Evolutionary conservation across 2,113 vertebrate genomes (phyloP).

Genomic region (Picathartes gymnocephalus): DNA sequence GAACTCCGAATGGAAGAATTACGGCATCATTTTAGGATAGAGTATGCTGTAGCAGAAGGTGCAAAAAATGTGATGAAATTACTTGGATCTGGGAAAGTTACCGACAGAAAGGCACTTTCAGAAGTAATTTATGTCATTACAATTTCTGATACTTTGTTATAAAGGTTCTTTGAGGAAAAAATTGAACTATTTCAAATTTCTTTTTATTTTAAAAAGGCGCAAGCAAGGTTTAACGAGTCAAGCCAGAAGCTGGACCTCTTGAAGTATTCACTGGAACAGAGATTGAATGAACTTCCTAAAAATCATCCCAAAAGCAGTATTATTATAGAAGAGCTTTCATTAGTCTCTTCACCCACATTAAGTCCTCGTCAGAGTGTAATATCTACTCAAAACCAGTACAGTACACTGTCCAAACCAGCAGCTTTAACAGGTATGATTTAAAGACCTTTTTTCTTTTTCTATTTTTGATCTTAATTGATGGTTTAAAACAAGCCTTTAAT

Average conservation of each 20-base stretch:
- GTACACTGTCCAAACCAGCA: conserved; percentile 95
- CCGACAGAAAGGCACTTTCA: conserved; percentile 94
- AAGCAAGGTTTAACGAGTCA: conserved; percentile 96
- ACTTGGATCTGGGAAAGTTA: conserved; percentile 93
- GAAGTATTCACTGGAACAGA: conserved; percentile 94
- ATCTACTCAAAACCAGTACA: conserved; percentile 93
- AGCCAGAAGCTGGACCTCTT: conserved; percentile 97
- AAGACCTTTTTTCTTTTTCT: not conserved
- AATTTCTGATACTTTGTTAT: conserved; percentile 30
- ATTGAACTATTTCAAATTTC: not conserved
- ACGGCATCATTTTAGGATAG: conserved; percentile 96
- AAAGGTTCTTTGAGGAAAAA: not conserved
- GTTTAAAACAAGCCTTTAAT: not conserved
- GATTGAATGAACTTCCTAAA: conserved; percentile 91
- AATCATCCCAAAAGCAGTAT: conserved; percentile 93
- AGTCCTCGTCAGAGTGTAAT: conserved; percentile 94
- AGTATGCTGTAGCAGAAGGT: conserved; percentile 96
- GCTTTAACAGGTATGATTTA: conserved; percentile 88
- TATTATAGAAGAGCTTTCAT: conserved; percentile 91
- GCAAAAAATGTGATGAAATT: conserved; percentile 99
- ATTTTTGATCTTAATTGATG: not conserved
- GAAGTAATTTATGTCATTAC: conserved; percentile 78
- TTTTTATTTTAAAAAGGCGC: conserved; percentile 75
- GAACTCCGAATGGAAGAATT: conserved; percentile 97
- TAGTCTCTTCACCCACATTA: conserved; percentile 86